Evolutionary conservation across 2,888 invertebrate species (phyloP).

Genomic region (Lysandra coridon): DNA sequence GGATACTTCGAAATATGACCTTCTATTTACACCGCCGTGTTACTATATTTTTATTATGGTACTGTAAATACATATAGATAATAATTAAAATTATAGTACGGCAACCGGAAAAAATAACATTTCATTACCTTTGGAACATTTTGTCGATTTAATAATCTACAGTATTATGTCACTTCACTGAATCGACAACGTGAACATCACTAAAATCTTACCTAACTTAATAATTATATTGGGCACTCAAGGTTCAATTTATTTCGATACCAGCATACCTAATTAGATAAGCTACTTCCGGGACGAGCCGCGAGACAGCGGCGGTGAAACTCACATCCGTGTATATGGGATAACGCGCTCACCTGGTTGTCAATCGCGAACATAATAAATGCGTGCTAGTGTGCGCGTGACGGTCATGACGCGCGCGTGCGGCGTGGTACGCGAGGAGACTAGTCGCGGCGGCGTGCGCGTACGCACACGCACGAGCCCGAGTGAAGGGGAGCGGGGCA

Average conservation of each 20-base stretch:
- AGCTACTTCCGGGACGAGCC: constrained; percentile 76
- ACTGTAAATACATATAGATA: not conserved
- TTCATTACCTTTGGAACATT: not conserved
- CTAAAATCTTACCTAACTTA: constrained; percentile 8
- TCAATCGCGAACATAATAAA: constrained; percentile 76
- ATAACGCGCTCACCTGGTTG: constrained; percentile 75
- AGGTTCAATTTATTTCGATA: constrained; percentile 62
- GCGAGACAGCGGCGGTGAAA: constrained; percentile 52
- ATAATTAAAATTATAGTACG: not conserved
- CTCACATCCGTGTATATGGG: constrained; percentile 46
- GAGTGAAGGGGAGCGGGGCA: constrained; percentile 79
- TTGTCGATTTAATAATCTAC: not conserved
- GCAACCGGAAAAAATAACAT: not conserved
- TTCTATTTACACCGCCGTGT: not conserved
- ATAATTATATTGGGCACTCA: constrained; percentile 36
- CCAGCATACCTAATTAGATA: constrained; percentile 71
- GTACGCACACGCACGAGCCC: constrained; percentile 66
- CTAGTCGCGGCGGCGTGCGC: constrained; percentile 53
- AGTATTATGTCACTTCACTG: constrained; percentile 15
- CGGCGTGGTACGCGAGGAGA: constrained; percentile 68
- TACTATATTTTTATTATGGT: not conserved
- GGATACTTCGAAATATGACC: not conserved
- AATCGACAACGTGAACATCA: not conserved
- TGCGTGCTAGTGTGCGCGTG: constrained; percentile 60
- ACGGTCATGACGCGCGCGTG: constrained; percentile 53